A percentile compares a stretch with the other conserved stretches of the same genome.
phyloP scores from a whole-genome alignment of 2,797 vertebrate genomes.

The Borostomias antarcticus region DNA sequence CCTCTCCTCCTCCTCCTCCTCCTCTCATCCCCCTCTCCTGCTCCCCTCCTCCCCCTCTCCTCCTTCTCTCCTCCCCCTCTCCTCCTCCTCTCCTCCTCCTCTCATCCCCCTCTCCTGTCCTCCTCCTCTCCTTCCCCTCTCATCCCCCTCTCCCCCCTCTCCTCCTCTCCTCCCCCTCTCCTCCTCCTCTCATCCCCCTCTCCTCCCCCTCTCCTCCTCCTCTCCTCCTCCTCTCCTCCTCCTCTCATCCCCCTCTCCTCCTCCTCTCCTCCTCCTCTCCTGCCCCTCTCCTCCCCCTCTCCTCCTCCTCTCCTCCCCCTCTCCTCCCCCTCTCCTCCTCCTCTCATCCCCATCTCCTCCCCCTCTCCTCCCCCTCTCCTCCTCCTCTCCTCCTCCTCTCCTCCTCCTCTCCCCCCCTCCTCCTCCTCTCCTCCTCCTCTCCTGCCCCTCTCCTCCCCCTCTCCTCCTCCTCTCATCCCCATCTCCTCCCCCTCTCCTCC shows the following conservation, averaged over 20 bases:
- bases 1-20: background rate
- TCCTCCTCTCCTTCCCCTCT: background rate
- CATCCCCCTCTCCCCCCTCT: background rate
- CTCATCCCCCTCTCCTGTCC: background rate
- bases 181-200: background rate
- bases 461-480: background rate
- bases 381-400: background rate
- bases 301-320: background rate
- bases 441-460: background rate
- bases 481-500: background rate
- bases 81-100: background rate
- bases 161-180: background rate
- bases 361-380: background rate
- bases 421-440: background rate
- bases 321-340: background rate
- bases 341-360: background rate
- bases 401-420: background rate
- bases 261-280: background rate
- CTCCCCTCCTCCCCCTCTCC: background rate
- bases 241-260: background rate
- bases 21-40: background rate
- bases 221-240: background rate
- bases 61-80: background rate
- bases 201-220: background rate
- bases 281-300: too few relatives aligned